A percentile compares a stretch with the other conserved stretches of the same genome.
Conservation (phyloP, 2,888 invertebrate species). For the Seira sanloemensis region DNA sequence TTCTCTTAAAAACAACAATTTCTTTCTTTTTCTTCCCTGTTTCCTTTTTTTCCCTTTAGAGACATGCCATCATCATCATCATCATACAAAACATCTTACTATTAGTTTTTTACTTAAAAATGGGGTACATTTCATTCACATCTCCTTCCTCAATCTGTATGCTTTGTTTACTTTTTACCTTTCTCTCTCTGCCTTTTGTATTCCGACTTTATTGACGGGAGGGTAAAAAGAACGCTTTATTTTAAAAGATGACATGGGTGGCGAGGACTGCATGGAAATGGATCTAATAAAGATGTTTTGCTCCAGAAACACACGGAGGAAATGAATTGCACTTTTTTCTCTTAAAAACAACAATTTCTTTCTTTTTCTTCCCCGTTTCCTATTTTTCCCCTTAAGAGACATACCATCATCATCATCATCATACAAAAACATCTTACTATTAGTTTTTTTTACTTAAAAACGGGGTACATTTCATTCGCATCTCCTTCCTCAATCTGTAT, state of each 20-base stretch:
- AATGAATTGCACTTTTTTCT: conserved; percentile 45
- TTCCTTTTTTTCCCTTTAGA: too few relatives aligned
- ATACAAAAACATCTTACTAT: neutral
- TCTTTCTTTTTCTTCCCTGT: too few relatives aligned
- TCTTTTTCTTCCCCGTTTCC: neutral
- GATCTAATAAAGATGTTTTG: conserved; percentile 36
- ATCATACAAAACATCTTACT: too few relatives aligned
- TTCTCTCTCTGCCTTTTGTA: too few relatives aligned
- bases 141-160: too few relatives aligned
- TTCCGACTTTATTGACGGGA: neutral
- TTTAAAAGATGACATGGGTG: too few relatives aligned
- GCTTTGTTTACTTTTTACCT: conserved; percentile 1
- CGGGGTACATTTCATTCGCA: neutral
- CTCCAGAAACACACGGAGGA: conserved; percentile 23
- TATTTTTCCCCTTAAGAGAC: neutral
- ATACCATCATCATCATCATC: neutral
- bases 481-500: neutral
- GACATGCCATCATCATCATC: too few relatives aligned
- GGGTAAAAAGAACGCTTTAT: neutral
- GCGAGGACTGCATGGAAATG: conserved; percentile 45
- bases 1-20: too few relatives aligned
- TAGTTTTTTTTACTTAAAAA: neutral
- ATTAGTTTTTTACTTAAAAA: too few relatives aligned
- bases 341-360: too few relatives aligned
- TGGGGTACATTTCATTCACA: too few relatives aligned